These are phyloP conservation scores for Hyperoodon ampullatus DNA, from an alignment of 2,113 vertebrate species.

Conservation along the genomic window DNA sequence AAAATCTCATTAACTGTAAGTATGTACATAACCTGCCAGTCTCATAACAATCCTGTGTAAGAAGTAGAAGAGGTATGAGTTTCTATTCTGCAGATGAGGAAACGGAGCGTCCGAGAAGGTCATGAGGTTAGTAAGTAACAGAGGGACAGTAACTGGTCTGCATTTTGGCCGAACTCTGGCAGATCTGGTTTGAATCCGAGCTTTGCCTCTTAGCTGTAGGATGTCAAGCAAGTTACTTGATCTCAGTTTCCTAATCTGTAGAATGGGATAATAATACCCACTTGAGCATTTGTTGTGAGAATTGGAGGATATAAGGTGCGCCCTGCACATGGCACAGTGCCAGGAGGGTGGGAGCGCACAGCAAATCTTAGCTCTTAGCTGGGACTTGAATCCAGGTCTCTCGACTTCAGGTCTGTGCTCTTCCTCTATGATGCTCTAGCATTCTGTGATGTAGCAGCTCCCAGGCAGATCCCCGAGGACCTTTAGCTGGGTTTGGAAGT, in stretches of 20 bases:
- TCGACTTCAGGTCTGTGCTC: not conserved
- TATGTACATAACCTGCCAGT: not conserved
- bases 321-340: rapidly evolving
- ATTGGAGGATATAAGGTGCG: not conserved
- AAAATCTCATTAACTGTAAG: not conserved
- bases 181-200: not conserved
- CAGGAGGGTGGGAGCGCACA: rapidly evolving
- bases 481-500: not conserved
- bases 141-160: rapidly evolving
- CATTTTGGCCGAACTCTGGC: not conserved
- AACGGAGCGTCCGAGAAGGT: not conserved
- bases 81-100: not conserved
- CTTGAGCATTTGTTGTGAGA: not conserved
- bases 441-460: not conserved
- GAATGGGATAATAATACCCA: not conserved
- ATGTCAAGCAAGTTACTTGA: not conserved
- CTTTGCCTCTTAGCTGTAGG: not conserved
- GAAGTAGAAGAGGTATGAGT: not conserved
- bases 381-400: not conserved
- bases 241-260: not conserved
- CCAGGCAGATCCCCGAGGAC: not conserved
- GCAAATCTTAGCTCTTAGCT: not conserved
- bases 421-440: not conserved
- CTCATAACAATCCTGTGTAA: not conserved
- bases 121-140: not conserved